Conservation (phyloP, 2,113 vertebrate genomes). For the Callocephalon fimbriatum region DNA sequence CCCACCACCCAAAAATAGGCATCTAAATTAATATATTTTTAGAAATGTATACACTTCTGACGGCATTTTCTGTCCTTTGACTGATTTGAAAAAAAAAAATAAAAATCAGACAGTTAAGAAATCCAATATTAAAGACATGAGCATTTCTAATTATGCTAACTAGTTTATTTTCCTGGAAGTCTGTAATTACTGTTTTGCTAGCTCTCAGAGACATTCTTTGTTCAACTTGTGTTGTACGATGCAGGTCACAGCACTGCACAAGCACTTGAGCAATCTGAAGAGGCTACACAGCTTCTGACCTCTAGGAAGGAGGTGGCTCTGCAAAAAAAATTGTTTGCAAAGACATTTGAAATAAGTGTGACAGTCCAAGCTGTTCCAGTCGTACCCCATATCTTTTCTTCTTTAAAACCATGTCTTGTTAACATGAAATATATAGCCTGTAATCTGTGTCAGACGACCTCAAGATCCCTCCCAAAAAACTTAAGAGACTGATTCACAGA, state of each 20-base stretch:
- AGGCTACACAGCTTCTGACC: not conserved
- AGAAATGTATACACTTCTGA: not conserved
- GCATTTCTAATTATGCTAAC: not conserved
- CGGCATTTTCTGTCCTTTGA: not conserved
- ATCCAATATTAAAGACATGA: not conserved
- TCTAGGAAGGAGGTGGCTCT: not conserved
- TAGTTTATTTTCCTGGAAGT: not conserved
- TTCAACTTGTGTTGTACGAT: not conserved
- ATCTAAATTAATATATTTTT: not conserved
- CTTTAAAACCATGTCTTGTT: not conserved
- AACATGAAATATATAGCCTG: conserved; percentile 24
- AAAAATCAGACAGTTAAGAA: not conserved
- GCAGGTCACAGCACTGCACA: not conserved
- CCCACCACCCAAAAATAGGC: not conserved
- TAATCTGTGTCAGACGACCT: conserved; percentile 41
- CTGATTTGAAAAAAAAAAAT: not conserved
- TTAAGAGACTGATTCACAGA: conserved; percentile 49
- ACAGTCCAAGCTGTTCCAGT: not conserved
- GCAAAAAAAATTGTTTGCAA: not conserved
- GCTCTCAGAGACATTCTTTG: not conserved
- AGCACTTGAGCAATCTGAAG: not conserved
- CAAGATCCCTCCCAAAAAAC: not conserved
- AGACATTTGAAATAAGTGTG: not conserved
- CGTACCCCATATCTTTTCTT: not conserved
- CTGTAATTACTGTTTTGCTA: conserved; percentile 1